These are phyloP conservation scores for Gastrophryne carolinensis DNA, from an alignment of 2,797 vertebrate genomes.

Conservation along the genomic window DNA sequence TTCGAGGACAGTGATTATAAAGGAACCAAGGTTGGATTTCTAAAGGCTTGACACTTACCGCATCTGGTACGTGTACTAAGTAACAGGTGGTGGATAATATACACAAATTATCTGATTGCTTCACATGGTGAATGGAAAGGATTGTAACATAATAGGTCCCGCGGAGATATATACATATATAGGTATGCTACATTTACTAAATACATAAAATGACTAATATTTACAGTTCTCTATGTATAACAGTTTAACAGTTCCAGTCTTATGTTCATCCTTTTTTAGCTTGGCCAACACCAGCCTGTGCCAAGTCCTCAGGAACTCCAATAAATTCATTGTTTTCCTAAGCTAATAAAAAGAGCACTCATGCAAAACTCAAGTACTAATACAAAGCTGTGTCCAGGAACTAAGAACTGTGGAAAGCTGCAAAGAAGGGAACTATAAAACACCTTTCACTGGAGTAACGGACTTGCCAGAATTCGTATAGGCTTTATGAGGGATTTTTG, in stretches of 20 bases:
- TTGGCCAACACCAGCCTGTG: background rate
- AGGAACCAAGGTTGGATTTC: no score
- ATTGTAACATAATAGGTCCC: no score
- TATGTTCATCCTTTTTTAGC: background rate
- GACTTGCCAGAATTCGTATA: conserved; percentile 29
- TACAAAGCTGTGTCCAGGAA: conserved; percentile 14
- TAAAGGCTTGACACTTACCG: no score
- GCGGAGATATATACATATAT: no score
- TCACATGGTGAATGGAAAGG: no score
- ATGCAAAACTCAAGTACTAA: conserved; percentile 32
- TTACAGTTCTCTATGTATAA: background rate
- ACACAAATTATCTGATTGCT: no score
- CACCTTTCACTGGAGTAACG: conserved; percentile 24
- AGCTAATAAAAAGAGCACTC: conserved; percentile 31
- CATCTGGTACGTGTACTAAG: no score
- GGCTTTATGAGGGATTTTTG: conserved; percentile 3
- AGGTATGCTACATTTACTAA: no score
- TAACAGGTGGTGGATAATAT: no score
- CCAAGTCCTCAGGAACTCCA: conserved; percentile 18
- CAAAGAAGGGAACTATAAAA: conserved; percentile 43
- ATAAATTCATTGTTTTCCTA: conserved; percentile 29
- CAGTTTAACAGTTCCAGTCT: background rate
- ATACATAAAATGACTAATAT: no score
- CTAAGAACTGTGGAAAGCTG: background rate
- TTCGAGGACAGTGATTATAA: no score